Evolutionary conservation across 2,888 invertebrate genomes (phyloP), one percentile per base, ranked within the genome.

Genomic region (Drosophila paramelanica): DNA sequence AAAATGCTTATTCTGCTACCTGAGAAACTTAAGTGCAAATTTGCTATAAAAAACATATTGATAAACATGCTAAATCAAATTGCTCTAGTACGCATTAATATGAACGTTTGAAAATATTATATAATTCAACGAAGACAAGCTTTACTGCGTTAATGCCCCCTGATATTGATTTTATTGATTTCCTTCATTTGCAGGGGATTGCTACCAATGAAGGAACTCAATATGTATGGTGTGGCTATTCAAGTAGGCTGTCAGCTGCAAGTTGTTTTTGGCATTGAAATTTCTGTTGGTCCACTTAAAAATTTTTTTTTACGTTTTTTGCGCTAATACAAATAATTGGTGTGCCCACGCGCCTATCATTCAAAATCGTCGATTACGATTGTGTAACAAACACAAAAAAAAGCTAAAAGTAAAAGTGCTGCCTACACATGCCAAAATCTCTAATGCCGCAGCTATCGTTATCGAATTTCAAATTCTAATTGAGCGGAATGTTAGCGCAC

Each of bases 311-410:
- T 17, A 13, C 38, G 25, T 1, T 33, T 52, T 13, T 39, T 60
- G 11, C 14, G 31, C 25, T 31, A 43, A 27, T 47, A 41, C 45
- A 68, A 58, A 64, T 57, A 64, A 59, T 58, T 73, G 62, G 0
- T 41, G n/a, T 25, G 23, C 76, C 60, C 69, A 56, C 77, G 61
- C 69, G 73, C 60, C 73, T 39, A 55, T 77, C 58, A 73, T 53
- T 76, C 64, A 77, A 77, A 65, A 51, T 52, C 73, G 69, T 76
- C 77, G 65, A 77, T 68, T 59, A 58, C 58, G 65, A 59, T 75
- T 75, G 68, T 76, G 67, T 64, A 75, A 74, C 36, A 38, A 36
- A 52, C 20, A 20, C 25, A 51, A 6, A 11, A 7, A 5, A 45
- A 3, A 55, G 7, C 10, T 13, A 47, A 71, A 77, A 77, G 77